Base-by-base conservation (phyloP, 2,113 vertebrate genomes). In the Otus sunia region DNA sequence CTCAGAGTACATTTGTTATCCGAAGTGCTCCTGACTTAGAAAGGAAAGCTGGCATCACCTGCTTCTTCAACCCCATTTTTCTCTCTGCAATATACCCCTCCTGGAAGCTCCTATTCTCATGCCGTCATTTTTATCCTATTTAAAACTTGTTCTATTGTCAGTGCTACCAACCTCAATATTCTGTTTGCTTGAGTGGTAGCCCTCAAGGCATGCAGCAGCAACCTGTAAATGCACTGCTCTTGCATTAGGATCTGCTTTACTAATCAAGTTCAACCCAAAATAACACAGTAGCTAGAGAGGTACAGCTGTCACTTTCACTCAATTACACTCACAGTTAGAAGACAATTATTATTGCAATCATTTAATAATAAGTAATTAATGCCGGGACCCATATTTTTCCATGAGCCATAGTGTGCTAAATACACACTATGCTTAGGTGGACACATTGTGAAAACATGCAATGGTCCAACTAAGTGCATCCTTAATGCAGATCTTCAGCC, bases 161-260 rank as follows among this genome's bases (percentile, higher is more conserved):
- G 25, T 62, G 88, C 85, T 92, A 92, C 62, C 62, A 95, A 80
- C 64, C 39, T 94, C 83, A 91, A n/a, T 66, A 83, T 56, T 92
- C 86, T 81, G 21, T 69, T 74, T 94, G 80, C 80, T 93, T 92
- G 83, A 95, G 36, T 72, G 64, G 59, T 64, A 94, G 64, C 90
- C 95, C 91, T 96, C 66, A 72, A 94, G 92, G 86, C 92, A 96
- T 58, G 23, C 0, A 2, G 50, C 34, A 92, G 20, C 25, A 94
- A 95, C 53, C 29, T 68, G 63, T 34, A 92, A 84, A 84, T 91
- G 76, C 52, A 68, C 52, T 72, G 43, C 53, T 94, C 79, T 92
- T 86, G 58, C 79, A 86, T 92, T 68, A 92, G 34, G 72, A 93
- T 67, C 60, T 75, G 73, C 60, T 97, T 94, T 96, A 82, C 45